Evolutionary conservation across 2,797 vertebrate species (phyloP), one percentile per base, ranked within the genome.

Genomic region (Galaxias olidus): DNA sequence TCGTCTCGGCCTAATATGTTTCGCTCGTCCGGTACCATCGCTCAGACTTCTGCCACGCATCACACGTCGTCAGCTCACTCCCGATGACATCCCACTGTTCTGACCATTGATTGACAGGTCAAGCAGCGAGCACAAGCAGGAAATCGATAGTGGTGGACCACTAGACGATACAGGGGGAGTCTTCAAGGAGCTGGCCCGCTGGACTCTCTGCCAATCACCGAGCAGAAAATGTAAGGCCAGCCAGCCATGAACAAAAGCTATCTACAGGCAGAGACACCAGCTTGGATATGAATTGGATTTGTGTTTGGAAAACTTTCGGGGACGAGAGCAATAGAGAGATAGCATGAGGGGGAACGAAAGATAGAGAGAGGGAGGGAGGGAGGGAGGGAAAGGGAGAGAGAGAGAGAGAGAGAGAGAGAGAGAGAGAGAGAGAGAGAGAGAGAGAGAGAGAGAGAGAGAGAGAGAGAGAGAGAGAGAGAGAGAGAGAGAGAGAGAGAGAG

Each of bases 111-210:
- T 79, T 95, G 93, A 95, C 94, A 96, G 91, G 92, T 87, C 84
- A 94, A 92, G 91, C 88, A 90, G 91, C 86, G 91, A 79, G 87
- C 85, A 77, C 76, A 66, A 95, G 90, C 89, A 94, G 94, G 91
- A 96, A 96, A 95, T 96, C 94, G 92, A 91, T 96, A 94, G 92
- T 75, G 83, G 83, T 90, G 90, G 92, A 93, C 92, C 92, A 93
- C 90, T 83, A 92, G 89, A 93, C 88, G 89, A 88, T 89, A 84
- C 89, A 86, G 82, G 80, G 83, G 89, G 88, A 84, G 87, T 93
- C 89, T 91, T 89, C 76, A 92, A 94, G 91, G 91, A 94, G 91
- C 93, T 88, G 89, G 88, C 90, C 93, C 90, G 84, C 92, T 90
- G 90, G 91, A 92, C 79, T 81, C 91, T 77, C 84, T 91, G 90